phyloP scores from a whole-genome alignment of 2,113 vertebrate species.

The Numida meleagris region DNA sequence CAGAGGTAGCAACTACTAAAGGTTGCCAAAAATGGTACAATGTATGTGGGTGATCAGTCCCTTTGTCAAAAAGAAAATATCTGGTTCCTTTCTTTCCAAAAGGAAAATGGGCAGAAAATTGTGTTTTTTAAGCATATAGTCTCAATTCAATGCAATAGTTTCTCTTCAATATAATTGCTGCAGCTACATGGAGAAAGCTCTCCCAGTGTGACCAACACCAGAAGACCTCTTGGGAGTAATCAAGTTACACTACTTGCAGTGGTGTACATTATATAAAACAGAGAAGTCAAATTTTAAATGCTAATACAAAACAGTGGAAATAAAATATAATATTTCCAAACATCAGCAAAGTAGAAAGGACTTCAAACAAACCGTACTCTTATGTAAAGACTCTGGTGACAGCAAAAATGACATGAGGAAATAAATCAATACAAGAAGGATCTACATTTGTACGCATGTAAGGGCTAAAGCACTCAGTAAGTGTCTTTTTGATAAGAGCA shows the following conservation, averaged over 20 bases:
- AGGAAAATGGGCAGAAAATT: not conserved
- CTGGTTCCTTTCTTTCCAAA: not conserved
- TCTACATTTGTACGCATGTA: not conserved
- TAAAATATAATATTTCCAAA: not conserved
- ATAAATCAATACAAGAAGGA: not conserved
- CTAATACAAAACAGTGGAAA: not conserved
- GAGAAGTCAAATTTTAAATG: not conserved
- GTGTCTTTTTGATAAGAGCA: not conserved
- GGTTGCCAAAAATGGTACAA: not conserved
- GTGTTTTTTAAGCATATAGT: not conserved
- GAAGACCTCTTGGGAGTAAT: not conserved
- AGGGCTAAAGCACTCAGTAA: not conserved
- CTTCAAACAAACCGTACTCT: not conserved
- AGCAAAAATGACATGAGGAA: not conserved
- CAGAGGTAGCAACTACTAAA: not conserved
- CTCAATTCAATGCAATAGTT: not conserved
- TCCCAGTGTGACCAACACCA: not conserved
- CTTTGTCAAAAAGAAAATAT: not conserved
- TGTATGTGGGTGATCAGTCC: not conserved
- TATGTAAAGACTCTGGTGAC: not conserved
- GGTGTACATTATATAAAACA: not conserved
- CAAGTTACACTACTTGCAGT: not conserved
- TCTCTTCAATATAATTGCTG: not conserved
- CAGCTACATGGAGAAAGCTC: not conserved
- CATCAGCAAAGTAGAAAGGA: not conserved